phyloP scores from a whole-genome alignment of 2,888 invertebrate species.

The Brenthis hecate region DNA sequence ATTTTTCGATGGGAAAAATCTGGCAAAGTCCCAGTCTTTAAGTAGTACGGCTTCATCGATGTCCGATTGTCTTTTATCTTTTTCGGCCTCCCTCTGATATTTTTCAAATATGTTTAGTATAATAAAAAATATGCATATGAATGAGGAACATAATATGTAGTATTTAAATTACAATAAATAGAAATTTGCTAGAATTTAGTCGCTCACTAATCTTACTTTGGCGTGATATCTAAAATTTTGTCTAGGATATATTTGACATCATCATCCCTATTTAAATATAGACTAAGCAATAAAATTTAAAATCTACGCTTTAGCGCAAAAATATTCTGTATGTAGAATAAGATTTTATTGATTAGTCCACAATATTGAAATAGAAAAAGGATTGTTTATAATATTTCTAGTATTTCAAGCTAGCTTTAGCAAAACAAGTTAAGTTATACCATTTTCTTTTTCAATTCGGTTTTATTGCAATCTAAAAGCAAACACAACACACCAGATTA shows the following conservation, averaged over 20 bases:
- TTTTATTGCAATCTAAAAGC: slow-evolving; percentile 13
- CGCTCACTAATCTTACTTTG: slow-evolving; percentile 81
- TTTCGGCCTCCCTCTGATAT: slow-evolving; percentile 73
- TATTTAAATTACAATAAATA: slow-evolving; percentile 11
- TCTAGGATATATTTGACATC: neutral
- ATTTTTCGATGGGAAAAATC: slow-evolving; percentile 87
- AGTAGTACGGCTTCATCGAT: slow-evolving; percentile 90
- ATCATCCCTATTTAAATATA: slow-evolving; percentile 5
- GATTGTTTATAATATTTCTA: neutral
- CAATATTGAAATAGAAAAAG: slow-evolving; percentile 13
- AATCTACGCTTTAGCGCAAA: neutral
- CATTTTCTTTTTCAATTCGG: neutral
- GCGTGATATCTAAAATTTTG: slow-evolving; percentile 58
- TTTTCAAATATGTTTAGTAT: slow-evolving; percentile 70
- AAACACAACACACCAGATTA: slow-evolving; percentile 28
- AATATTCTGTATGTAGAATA: neutral
- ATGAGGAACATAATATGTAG: slow-evolving; percentile 49
- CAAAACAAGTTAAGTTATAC: neutral
- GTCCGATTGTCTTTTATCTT: slow-evolving; percentile 78
- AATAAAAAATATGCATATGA: slow-evolving; percentile 67
- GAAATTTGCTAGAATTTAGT: slow-evolving; percentile 28
- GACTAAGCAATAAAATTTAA: slow-evolving; percentile 25
- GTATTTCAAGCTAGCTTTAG: neutral
- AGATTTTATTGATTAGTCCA: slow-evolving; percentile 24
- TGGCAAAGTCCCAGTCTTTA: slow-evolving; percentile 94